phyloP scores from a whole-genome alignment of 1,140 invertebrate species.

The Bombus turneri region DNA sequence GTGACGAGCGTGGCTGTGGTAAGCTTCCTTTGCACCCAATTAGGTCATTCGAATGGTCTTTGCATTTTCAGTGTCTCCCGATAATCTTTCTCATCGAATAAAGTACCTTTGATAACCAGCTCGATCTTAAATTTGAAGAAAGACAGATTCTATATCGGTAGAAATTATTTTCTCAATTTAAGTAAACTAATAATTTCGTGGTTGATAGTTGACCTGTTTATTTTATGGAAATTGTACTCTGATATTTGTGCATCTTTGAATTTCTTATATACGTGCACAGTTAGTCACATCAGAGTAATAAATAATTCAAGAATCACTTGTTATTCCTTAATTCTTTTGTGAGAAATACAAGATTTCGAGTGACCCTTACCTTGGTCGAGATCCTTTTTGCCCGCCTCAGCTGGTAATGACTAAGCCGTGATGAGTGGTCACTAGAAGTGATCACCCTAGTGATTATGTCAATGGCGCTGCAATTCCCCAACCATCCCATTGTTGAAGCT shows the following conservation, averaged over 20 bases:
- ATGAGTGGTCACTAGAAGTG: background rate
- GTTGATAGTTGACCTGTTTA: background rate
- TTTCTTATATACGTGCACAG: background rate
- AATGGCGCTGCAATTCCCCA: background rate
- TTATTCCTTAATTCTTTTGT: background rate
- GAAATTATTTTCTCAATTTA: background rate
- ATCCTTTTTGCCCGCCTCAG: background rate
- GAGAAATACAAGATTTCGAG: background rate
- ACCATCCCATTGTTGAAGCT: background rate
- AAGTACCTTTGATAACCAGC: background rate
- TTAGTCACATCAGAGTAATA: background rate
- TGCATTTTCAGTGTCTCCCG: background rate
- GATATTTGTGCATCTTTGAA: background rate
- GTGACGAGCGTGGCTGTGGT: slow-evolving; percentile 83
- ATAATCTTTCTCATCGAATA: background rate
- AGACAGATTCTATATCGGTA: background rate
- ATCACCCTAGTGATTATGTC: background rate
- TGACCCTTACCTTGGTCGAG: background rate
- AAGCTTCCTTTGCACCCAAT: slow-evolving; percentile 59
- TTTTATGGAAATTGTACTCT: background rate
- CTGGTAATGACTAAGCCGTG: background rate
- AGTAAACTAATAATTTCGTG: background rate
- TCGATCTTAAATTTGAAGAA: background rate
- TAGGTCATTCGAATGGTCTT: background rate
- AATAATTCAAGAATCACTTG: background rate